Conservation (phyloP, 2,888 invertebrate species). For the Hedya salicella region DNA sequence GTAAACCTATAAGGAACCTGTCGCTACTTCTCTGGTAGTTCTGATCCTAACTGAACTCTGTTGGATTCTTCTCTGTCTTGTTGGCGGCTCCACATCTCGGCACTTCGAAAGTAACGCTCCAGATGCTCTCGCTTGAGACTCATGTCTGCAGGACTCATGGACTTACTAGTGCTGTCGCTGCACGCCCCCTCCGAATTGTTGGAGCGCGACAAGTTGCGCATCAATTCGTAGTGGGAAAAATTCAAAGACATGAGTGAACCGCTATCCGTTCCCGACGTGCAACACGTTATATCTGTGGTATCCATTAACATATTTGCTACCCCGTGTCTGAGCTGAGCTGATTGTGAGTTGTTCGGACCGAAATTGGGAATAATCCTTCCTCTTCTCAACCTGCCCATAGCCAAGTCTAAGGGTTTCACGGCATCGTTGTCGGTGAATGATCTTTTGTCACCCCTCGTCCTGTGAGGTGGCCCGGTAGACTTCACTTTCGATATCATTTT, state of each 20-base stretch:
- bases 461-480: conserved; percentile 55
- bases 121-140: conserved; percentile 69
- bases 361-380: conserved; percentile 62
- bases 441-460: conserved; percentile 62
- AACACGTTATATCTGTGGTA: conserved; percentile 51
- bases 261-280: conserved; percentile 57
- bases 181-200: conserved; percentile 71
- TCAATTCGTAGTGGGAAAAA: conserved; percentile 76
- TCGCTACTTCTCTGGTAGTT: conserved; percentile 53
- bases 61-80: conserved; percentile 54
- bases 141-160: conserved; percentile 56
- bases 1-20: neutral
- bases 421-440: conserved; percentile 68
- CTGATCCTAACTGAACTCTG: conserved; percentile 47
- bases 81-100: conserved; percentile 68
- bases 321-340: conserved; percentile 48
- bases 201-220: conserved; percentile 70
- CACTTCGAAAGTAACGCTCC: conserved; percentile 74
- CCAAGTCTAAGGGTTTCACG: conserved; percentile 66
- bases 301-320: conserved; percentile 60
- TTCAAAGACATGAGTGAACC: conserved; percentile 74
- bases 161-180: conserved; percentile 65
- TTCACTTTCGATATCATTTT: conserved; percentile 62
- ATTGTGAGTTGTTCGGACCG: conserved; percentile 47
- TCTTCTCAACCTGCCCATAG: conserved; percentile 67